Percentiles rank a stretch among this genome's conserved stretches.
Conservation (phyloP, 2,888 invertebrate genomes). For the Spicauda simplicius region DNA sequence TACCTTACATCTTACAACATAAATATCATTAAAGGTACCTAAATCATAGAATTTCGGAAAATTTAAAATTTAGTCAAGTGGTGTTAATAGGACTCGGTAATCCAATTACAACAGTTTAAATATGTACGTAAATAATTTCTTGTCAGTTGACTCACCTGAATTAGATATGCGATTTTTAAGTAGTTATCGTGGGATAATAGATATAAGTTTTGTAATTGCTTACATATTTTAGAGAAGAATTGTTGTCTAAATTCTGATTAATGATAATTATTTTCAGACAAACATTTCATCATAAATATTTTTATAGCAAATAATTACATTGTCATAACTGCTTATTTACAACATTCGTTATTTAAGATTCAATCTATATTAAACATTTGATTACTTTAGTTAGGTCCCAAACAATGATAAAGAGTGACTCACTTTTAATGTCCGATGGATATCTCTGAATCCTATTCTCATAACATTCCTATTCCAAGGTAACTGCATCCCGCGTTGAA, state of each 20-base stretch:
- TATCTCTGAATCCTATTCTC: conserved; percentile 92
- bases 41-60: no score
- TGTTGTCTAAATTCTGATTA: no score
- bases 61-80: no score
- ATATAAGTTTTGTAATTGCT: not conserved
- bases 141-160: not conserved
- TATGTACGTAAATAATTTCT: not conserved
- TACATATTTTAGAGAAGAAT: no score
- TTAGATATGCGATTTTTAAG: not conserved
- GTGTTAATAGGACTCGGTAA: no score
- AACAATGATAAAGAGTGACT: conserved; percentile 53
- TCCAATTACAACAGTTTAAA: no score
- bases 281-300: no score
- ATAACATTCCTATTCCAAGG: conserved; percentile 90
- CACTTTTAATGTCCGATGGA: conserved; percentile 92
- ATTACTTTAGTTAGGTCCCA: conserved; percentile 5
- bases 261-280: no score
- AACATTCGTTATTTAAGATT: not conserved
- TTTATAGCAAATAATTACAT: not conserved
- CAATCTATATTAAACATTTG: not conserved
- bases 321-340: not conserved
- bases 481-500: conserved; percentile 88
- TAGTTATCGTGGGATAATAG: not conserved
- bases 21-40: no score
- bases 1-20: no score